phyloP scores from a whole-genome alignment of 2,797 vertebrate species.

The Nasua narica region DNA sequence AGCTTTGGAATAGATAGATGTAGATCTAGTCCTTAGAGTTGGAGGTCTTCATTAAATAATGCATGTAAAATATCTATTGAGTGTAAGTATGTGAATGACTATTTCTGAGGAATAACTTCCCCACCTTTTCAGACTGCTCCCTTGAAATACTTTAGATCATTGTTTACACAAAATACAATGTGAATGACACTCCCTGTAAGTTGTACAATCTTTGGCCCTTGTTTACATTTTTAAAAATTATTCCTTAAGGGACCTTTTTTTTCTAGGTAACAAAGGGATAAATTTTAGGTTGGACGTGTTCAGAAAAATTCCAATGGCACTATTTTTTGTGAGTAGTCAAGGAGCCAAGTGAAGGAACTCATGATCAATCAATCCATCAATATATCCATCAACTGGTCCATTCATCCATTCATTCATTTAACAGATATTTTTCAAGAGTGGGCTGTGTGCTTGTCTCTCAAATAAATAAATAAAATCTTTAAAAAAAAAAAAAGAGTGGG shows the following conservation, averaged over 20 bases:
- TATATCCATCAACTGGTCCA: neutral
- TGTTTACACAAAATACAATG: neutral
- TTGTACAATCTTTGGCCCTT: neutral
- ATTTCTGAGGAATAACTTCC: constrained; percentile 6
- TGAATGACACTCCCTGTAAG: neutral
- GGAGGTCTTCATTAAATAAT: neutral
- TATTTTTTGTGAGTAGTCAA: neutral
- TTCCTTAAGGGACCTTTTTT: neutral
- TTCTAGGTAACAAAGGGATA: neutral
- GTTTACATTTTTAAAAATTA: neutral
- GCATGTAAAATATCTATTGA: neutral
- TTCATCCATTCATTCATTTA: neutral
- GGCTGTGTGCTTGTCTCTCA: neutral
- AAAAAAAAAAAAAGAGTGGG: too few species aligned
- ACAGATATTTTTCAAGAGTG: neutral
- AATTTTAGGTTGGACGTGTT: constrained; percentile 1
- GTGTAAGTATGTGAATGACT: neutral
- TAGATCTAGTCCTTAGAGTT: neutral
- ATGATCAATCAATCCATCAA: neutral
- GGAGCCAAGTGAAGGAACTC: neutral
- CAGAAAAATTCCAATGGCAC: neutral
- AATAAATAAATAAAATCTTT: too few species aligned
- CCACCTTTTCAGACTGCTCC: neutral
- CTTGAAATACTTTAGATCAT: neutral
- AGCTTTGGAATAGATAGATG: neutral